A percentile compares a stretch with the other conserved stretches of the same genome.
These are phyloP conservation scores for Mesoligia furuncula DNA, from an alignment of 2,888 invertebrate genomes.

Conservation along the genomic window DNA sequence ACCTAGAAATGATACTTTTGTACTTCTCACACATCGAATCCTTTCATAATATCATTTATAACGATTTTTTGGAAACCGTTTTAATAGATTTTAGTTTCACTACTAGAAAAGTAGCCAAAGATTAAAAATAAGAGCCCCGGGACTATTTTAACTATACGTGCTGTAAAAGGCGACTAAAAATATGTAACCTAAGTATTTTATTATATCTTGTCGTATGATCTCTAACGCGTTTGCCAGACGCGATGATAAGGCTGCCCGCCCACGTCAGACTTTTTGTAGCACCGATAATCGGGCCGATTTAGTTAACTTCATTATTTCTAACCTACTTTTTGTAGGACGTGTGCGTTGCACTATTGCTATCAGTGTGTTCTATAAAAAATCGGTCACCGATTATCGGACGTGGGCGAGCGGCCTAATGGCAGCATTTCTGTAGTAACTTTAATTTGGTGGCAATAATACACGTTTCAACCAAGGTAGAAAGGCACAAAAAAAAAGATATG, in stretches of 20 bases:
- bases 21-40: constrained; percentile 19
- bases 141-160: neutral
- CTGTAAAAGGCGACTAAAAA: neutral
- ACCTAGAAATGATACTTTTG: neutral
- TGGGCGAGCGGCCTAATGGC: no score
- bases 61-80: neutral
- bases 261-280: no score
- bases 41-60: neutral
- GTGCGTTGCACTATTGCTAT: no score
- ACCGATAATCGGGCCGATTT: no score
- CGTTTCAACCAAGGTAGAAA: neutral
- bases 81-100: neutral
- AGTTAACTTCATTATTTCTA: no score
- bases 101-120: constrained; percentile 23
- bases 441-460: neutral
- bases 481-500: neutral
- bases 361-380: no score
- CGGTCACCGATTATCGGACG: no score
- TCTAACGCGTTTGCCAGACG: neutral
- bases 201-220: constrained; percentile 3
- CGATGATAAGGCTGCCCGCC: no score
- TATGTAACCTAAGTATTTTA: neutral
- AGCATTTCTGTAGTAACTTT: neutral
- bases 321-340: no score
- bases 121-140: neutral